A percentile compares a stretch with the other conserved stretches of the same genome.
Conservation (phyloP, 2,113 vertebrate species). For the Melanerpes aurifrons region DNA sequence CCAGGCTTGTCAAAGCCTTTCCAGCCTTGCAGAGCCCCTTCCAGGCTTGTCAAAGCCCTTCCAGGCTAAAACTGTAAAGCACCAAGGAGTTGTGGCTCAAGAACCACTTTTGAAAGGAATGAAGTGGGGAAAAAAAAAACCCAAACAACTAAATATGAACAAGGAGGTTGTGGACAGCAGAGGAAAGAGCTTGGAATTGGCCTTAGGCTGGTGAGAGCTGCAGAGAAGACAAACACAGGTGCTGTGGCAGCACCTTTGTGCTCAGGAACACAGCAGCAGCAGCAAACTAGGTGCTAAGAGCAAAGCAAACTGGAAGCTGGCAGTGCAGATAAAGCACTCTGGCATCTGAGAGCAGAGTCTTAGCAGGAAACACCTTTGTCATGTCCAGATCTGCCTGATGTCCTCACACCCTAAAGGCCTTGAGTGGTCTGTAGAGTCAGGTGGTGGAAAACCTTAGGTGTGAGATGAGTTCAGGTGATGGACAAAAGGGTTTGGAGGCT, state of each 20-base stretch:
- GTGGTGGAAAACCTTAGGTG: background rate
- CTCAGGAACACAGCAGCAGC: background rate
- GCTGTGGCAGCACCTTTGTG: background rate
- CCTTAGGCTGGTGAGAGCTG: conserved; percentile 30
- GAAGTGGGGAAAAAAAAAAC: background rate
- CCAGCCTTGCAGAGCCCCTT: background rate
- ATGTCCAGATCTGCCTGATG: accelerated
- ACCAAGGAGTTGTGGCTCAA: conserved; percentile 59
- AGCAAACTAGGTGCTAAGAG: background rate
- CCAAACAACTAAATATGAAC: no score
- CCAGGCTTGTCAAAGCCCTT: conserved; percentile 42
- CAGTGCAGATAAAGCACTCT: no score
- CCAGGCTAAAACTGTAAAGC: conserved; percentile 22
- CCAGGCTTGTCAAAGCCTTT: conserved; percentile 40
- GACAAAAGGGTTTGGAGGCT: background rate
- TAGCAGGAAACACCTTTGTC: background rate
- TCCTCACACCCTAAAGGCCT: background rate
- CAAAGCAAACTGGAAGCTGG: background rate
- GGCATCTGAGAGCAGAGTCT: background rate
- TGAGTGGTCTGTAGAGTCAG: background rate
- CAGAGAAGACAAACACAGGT: conserved; percentile 30
- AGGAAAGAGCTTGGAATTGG: conserved; percentile 49
- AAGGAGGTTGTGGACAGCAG: conserved; percentile 23
- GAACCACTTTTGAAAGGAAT: background rate
- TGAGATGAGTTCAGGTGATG: background rate